phyloP scores from a whole-genome alignment of 2,888 invertebrate genomes.

The Mimas tiliae region DNA sequence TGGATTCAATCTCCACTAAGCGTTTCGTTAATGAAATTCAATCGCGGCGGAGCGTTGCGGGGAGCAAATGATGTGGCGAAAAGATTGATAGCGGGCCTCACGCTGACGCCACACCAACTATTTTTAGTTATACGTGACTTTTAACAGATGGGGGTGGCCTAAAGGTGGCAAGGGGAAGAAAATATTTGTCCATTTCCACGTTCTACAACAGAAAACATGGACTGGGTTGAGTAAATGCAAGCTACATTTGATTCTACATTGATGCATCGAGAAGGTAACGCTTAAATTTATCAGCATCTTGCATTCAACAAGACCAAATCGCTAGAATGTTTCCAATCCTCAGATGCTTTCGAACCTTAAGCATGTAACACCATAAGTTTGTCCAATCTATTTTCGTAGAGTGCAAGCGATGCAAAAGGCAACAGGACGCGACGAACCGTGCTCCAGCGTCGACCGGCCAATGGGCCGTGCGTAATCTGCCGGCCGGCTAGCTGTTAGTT shows the following conservation, averaged over 20 bases:
- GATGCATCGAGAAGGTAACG: not conserved
- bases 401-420: conserved; percentile 39
- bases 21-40: conserved; percentile 84
- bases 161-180: conserved; percentile 17
- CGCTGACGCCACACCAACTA: conserved; percentile 33
- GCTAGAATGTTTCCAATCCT: no score
- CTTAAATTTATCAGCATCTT: no score
- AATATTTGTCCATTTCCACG: conserved; percentile 1
- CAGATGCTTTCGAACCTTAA: not conserved
- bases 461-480: conserved; percentile 69
- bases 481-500: conserved; percentile 66
- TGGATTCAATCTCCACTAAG: conserved; percentile 84
- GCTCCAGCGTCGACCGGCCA: conserved; percentile 49
- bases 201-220: not conserved
- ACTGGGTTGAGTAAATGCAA: not conserved
- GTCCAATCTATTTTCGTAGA: conserved; percentile 43
- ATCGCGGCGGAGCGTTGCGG: conserved; percentile 72
- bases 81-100: conserved; percentile 76
- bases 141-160: conserved; percentile 29
- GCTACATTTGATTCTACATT: not conserved
- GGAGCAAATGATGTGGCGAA: conserved; percentile 84
- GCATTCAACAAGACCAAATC: no score
- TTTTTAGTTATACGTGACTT: conserved; percentile 31
- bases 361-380: conserved; percentile 17
- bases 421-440: conserved; percentile 49